Conservation (phyloP, 2,888 invertebrate genomes). For the Rosalia funebris region DNA sequence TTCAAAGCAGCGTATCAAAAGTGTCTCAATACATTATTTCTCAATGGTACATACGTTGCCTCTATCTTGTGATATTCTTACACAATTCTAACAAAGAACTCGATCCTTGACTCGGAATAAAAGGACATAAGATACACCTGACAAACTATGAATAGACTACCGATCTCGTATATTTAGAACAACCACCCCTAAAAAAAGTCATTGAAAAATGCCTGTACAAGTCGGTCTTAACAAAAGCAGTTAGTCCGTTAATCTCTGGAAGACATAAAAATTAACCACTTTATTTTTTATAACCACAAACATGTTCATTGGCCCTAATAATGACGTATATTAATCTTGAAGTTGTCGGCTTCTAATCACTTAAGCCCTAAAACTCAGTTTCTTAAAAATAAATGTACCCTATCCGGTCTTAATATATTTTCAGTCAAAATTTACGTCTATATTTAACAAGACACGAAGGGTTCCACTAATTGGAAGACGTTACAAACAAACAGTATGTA, state of each 20-base stretch:
- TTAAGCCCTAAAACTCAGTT: slow-evolving; percentile 35
- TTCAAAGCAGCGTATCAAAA: too few relatives aligned
- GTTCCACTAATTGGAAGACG: slow-evolving; percentile 31
- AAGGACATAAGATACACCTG: too few relatives aligned
- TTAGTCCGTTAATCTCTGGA: slow-evolving; percentile 44
- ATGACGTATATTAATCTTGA: slow-evolving; percentile 48
- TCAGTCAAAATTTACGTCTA: slow-evolving; percentile 39
- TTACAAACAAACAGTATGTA: slow-evolving; percentile 20
- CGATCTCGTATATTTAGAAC: slow-evolving; percentile 13
- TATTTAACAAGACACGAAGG: slow-evolving; percentile 33
- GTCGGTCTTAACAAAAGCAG: slow-evolving; percentile 40
- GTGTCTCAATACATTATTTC: too few relatives aligned
- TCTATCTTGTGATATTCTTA: too few relatives aligned
- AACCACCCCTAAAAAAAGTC: slow-evolving; percentile 3
- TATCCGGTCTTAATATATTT: slow-evolving; percentile 46
- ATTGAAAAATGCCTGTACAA: slow-evolving; percentile 16
- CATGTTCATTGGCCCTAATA: slow-evolving; percentile 47
- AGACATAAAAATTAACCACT: slow-evolving; percentile 47
- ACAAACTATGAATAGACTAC: background rate
- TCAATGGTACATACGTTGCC: too few relatives aligned
- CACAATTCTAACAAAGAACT: too few relatives aligned
- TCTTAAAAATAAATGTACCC: slow-evolving; percentile 47
- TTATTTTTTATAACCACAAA: slow-evolving; percentile 44
- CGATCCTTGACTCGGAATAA: too few relatives aligned
- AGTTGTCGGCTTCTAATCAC: slow-evolving; percentile 40